phyloP scores from a whole-genome alignment of 2,888 invertebrate species.

The Ophion slaviceki region DNA sequence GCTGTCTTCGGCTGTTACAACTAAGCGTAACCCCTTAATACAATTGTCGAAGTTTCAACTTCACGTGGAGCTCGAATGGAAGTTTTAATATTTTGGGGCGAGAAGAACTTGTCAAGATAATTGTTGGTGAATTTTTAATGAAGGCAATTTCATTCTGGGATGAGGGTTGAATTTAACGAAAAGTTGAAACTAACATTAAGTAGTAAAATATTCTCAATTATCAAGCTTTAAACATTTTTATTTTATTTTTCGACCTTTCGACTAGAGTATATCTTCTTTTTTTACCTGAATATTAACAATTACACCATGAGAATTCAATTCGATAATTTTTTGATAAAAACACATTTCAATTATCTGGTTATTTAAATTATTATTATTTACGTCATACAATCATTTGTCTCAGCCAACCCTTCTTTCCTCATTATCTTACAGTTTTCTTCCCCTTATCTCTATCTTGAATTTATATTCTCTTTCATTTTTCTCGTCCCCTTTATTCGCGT shows the following conservation, averaged over 20 bases:
- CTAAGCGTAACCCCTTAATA: too few relatives aligned
- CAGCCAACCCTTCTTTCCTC: not conserved
- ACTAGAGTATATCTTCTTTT: not conserved
- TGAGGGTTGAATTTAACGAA: not conserved
- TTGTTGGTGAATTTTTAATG: not conserved
- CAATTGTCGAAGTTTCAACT: too few relatives aligned
- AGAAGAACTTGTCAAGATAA: not conserved
- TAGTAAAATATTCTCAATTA: not conserved
- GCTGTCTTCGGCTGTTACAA: too few relatives aligned
- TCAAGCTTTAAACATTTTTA: not conserved
- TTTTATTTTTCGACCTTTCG: not conserved
- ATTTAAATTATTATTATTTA: too few relatives aligned
- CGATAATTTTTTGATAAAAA: too few relatives aligned
- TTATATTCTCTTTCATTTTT: slow-evolving; percentile 19
- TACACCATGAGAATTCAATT: too few relatives aligned
- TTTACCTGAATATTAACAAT: too few relatives aligned
- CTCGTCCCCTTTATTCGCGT: not conserved
- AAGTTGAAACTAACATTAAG: not conserved
- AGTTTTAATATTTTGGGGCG: not conserved
- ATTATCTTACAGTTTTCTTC: not conserved
- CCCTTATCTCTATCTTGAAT: slow-evolving; percentile 8
- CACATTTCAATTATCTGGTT: too few relatives aligned
- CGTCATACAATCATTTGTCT: too few relatives aligned
- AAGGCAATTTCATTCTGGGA: not conserved
- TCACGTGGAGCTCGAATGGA: not conserved